These are phyloP conservation scores for Melipona quadrifasciata DNA, from an alignment of 1,140 invertebrate species.

Conservation along the genomic window DNA sequence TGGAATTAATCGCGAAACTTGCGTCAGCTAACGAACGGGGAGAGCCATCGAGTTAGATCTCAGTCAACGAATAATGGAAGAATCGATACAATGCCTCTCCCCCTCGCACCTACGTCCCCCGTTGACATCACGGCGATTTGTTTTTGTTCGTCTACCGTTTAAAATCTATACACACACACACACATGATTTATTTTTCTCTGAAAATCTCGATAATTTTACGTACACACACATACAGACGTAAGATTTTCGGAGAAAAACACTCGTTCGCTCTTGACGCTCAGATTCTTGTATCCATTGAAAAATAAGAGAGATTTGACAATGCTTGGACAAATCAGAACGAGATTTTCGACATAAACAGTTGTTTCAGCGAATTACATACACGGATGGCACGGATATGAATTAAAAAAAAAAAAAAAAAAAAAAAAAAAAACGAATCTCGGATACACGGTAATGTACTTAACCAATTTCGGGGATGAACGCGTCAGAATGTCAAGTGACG, in stretches of 20 bases:
- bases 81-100: conserved; percentile 57
- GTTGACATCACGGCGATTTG: background rate
- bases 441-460: background rate
- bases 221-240: too few relatives aligned
- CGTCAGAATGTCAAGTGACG: background rate
- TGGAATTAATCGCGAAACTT: conserved; percentile 67
- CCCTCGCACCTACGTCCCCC: background rate
- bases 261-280: too few relatives aligned
- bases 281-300: background rate
- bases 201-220: too few relatives aligned
- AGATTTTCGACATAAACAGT: background rate
- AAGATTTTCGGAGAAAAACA: too few relatives aligned
- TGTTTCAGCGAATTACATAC: conserved; percentile 1
- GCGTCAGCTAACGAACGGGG: conserved; percentile 61
- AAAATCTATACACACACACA: too few relatives aligned
- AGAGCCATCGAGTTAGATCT: conserved; percentile 63
- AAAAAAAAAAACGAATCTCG: background rate
- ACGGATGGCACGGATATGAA: too few relatives aligned
- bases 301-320: background rate
- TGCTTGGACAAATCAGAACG: background rate
- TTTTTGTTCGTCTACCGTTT: background rate
- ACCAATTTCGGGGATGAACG: background rate
- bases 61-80: conserved; percentile 67
- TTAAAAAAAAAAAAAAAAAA: background rate
- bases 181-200: too few relatives aligned